phyloP scores from a whole-genome alignment of 2,797 vertebrate species.

The Tangara arthus region DNA sequence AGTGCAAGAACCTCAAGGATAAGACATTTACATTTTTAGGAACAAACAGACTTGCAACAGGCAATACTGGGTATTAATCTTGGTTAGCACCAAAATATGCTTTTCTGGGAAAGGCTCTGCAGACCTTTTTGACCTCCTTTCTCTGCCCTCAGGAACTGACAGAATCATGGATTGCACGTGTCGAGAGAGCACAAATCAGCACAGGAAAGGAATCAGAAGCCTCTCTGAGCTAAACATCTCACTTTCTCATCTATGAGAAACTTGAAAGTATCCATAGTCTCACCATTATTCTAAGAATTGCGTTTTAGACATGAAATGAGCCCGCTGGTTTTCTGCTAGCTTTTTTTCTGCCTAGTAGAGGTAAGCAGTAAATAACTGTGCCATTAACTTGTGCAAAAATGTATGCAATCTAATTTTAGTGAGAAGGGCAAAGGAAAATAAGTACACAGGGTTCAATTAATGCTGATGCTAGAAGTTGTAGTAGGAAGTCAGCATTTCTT shows the following conservation, averaged over 20 bases:
- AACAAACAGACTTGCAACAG: background rate
- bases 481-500: conserved; percentile 53
- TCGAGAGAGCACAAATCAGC: background rate
- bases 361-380: background rate
- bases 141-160: background rate
- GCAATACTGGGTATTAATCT: background rate
- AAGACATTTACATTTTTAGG: conserved; percentile 5
- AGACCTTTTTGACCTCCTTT: background rate
- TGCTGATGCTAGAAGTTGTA: conserved; percentile 38
- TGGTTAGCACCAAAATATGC: background rate
- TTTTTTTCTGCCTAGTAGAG: background rate
- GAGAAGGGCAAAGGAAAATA: conserved; percentile 1
- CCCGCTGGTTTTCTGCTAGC: background rate
- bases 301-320: background rate
- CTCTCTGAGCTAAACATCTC: background rate
- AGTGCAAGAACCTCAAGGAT: background rate
- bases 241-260: background rate
- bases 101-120: background rate
- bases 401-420: conserved; percentile 38
- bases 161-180: background rate
- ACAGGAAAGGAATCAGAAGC: background rate
- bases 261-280: background rate
- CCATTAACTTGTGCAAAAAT: background rate
- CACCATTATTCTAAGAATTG: background rate
- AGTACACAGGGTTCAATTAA: background rate